phyloP scores from a whole-genome alignment of 2,797 vertebrate genomes.

The Gallinago nigripennis region DNA sequence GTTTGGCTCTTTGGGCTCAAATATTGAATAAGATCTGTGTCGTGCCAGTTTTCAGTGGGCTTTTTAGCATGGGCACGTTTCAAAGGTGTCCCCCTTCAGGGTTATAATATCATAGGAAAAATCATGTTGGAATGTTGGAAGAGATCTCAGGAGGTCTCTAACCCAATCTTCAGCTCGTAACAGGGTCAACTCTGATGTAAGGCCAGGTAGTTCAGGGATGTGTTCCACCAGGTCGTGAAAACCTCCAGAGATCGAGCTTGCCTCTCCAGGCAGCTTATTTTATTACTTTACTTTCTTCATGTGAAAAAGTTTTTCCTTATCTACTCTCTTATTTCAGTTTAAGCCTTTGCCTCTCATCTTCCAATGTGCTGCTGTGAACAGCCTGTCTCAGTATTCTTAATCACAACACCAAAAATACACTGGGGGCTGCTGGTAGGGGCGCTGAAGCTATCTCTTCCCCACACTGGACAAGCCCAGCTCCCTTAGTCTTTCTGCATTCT shows the following conservation, averaged over 20 bases:
- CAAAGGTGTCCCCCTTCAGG: neutral
- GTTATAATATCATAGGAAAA: neutral
- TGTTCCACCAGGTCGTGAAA: neutral
- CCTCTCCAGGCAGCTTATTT: neutral
- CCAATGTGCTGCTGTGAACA: neutral
- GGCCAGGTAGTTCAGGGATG: neutral
- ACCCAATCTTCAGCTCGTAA: neutral
- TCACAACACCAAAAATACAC: neutral
- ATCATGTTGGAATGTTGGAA: neutral
- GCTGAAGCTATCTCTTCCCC: neutral
- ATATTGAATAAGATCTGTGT: neutral
- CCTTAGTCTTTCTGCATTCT: neutral
- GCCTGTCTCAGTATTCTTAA: neutral
- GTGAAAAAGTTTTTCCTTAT: neutral
- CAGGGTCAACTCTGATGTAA: neutral
- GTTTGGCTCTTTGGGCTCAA: neutral
- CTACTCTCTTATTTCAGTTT: neutral
- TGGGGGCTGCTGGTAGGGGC: neutral
- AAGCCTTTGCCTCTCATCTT: neutral
- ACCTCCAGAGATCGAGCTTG: neutral
- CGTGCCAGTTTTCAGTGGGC: neutral
- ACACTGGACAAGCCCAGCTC: rapidly evolving
- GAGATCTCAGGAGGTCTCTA: neutral
- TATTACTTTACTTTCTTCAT: neutral
- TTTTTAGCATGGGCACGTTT: neutral